Evolutionary conservation across 2,113 vertebrate genomes (phyloP).

Genomic region (Rhinoderma darwinii): DNA sequence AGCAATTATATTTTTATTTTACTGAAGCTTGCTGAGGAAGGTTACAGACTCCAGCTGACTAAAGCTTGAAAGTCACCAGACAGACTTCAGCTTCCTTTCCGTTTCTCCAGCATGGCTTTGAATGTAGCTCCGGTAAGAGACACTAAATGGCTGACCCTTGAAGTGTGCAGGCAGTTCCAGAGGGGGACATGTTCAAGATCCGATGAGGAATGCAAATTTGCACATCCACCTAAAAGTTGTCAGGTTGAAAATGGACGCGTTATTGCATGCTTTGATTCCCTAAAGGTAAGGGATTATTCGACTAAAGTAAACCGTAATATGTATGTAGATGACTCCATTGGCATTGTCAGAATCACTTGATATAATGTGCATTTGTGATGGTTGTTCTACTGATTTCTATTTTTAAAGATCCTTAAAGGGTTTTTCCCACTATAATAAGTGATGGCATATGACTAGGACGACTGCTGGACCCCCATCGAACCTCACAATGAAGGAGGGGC

Average conservation of each 20-base stretch:
- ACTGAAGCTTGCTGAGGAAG: slow-evolving; percentile 62
- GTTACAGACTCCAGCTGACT: slow-evolving; percentile 55
- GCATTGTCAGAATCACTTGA: too few species aligned
- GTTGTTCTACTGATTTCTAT: too few species aligned
- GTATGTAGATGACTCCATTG: background rate
- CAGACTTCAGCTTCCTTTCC: slow-evolving; percentile 45
- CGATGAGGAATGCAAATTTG: slow-evolving; percentile 98
- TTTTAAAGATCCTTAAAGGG: too few species aligned
- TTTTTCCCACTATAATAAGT: too few species aligned
- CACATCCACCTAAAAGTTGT: slow-evolving; percentile 96
- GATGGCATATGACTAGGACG: too few species aligned
- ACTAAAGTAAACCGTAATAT: background rate
- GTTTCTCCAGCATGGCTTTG: slow-evolving; percentile 83
- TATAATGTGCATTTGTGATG: too few species aligned
- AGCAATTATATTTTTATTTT: slow-evolving; percentile 51
- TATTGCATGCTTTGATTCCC: slow-evolving; percentile 95
- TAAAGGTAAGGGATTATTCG: slow-evolving; percentile 84
- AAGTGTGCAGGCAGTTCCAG: slow-evolving; percentile 97
- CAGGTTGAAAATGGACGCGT: slow-evolving; percentile 96
- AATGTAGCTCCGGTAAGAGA: slow-evolving; percentile 91
- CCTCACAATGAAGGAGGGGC: too few species aligned
- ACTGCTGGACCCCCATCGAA: too few species aligned
- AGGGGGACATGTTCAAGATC: slow-evolving; percentile 94
- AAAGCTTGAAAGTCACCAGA: slow-evolving; percentile 61
- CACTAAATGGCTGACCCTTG: slow-evolving; percentile 94